These are phyloP conservation scores for Dione juno DNA, from an alignment of 2,888 invertebrate species.

Conservation along the genomic window DNA sequence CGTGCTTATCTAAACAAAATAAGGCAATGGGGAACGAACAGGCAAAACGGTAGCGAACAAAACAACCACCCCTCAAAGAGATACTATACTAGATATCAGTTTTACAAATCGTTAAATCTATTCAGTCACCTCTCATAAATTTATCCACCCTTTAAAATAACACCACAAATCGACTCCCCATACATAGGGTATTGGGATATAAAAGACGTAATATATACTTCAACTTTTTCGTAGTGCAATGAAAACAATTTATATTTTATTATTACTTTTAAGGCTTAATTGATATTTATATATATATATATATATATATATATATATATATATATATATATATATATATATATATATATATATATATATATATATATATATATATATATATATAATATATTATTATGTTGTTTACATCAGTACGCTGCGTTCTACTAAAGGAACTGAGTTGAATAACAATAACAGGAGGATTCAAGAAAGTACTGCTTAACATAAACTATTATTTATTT, in stretches of 20 bases:
- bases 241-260: slow-evolving; percentile 6
- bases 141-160: slow-evolving; percentile 24
- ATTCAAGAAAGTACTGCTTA: not conserved
- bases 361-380: too few species aligned
- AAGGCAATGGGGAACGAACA: slow-evolving; percentile 22
- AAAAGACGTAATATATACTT: slow-evolving; percentile 6
- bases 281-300: too few species aligned
- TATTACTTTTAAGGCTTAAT: not conserved
- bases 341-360: too few species aligned
- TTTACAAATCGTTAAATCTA: slow-evolving; percentile 68
- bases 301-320: too few species aligned
- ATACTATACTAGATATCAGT: slow-evolving; percentile 52
- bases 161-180: slow-evolving; percentile 49
- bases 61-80: slow-evolving; percentile 48
- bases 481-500: not conserved
- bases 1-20: slow-evolving; percentile 20
- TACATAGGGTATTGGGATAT: slow-evolving; percentile 46
- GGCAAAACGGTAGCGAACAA: slow-evolving; percentile 32
- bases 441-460: not conserved
- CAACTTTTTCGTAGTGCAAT: slow-evolving; percentile 1
- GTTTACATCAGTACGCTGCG: slow-evolving; percentile 4
- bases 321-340: too few species aligned
- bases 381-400: not conserved
- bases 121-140: slow-evolving; percentile 57
- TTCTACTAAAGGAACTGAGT: not conserved